phyloP scores from a whole-genome alignment of 2,888 invertebrate genomes.

The Agriopis leucophaearia region DNA sequence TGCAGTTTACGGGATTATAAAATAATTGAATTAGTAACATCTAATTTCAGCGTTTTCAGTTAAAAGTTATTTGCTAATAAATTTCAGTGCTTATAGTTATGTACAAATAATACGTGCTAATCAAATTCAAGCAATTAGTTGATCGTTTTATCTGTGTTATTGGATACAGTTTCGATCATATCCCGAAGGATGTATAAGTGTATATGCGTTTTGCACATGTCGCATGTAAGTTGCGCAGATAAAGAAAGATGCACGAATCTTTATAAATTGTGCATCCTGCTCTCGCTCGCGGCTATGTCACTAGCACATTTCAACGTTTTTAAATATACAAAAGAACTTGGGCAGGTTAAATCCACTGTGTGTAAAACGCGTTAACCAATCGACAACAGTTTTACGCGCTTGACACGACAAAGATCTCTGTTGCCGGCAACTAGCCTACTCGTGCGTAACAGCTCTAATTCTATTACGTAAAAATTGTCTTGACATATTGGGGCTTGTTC shows the following conservation, averaged over 20 bases:
- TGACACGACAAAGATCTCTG: conserved; percentile 3
- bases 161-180: neutral
- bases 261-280: too few relatives aligned
- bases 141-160: too few relatives aligned
- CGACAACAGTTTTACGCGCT: conserved; percentile 30
- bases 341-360: neutral
- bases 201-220: neutral
- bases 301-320: too few relatives aligned
- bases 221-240: too few relatives aligned
- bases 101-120: conserved; percentile 22
- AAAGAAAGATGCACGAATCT: too few relatives aligned
- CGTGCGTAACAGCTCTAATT: conserved; percentile 47
- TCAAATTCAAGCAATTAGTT: neutral
- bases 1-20: neutral
- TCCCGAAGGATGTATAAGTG: neutral
- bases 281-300: too few relatives aligned
- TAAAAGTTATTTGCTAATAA: neutral
- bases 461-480: conserved; percentile 52
- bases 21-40: conserved; percentile 12
- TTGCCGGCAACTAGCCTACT: conserved; percentile 25
- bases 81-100: conserved; percentile 2
- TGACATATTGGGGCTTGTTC: conserved; percentile 58
- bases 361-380: neutral
- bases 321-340: too few relatives aligned
- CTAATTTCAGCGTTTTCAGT: conserved; percentile 12